These are phyloP conservation scores for Hypanus sabinus DNA, from an alignment of 2,113 vertebrate species.

Conservation along the genomic window DNA sequence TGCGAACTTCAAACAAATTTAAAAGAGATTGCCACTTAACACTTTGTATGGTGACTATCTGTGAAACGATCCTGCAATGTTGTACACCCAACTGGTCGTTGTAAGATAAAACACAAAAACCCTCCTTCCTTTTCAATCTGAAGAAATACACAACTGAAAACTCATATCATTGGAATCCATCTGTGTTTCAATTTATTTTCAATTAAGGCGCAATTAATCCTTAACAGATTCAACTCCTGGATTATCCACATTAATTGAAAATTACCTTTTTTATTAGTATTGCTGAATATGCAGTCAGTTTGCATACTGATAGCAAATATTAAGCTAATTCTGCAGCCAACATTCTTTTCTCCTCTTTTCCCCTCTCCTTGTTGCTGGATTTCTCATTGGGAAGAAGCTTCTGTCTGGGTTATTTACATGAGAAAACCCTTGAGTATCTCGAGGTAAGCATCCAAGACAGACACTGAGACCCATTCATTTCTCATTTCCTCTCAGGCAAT, in stretches of 20 bases:
- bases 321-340: conserved; percentile 33
- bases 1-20: background rate
- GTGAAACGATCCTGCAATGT: conserved; percentile 18
- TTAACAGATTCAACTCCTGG: conserved; percentile 34
- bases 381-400: conserved; percentile 60
- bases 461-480: conserved; percentile 76
- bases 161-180: conserved; percentile 22
- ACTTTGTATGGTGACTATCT: background rate
- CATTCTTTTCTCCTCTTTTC: conserved; percentile 39
- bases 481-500: conserved; percentile 79
- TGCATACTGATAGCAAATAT: conserved; percentile 27
- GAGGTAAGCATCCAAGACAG: conserved; percentile 66
- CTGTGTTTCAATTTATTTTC: conserved; percentile 35
- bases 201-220: conserved; percentile 27
- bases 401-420: conserved; percentile 84
- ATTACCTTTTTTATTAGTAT: conserved; percentile 22
- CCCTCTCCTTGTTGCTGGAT: conserved; percentile 43
- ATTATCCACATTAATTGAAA: conserved; percentile 20
- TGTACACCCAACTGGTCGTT: background rate
- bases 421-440: conserved; percentile 74
- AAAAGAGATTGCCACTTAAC: background rate
- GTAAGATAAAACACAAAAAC: conserved; percentile 19
- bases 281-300: conserved; percentile 33
- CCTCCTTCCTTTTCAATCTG: background rate
- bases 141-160: conserved; percentile 17